phyloP scores from a whole-genome alignment of 2,797 vertebrate species.

The Sebastes taczanowskii region DNA sequence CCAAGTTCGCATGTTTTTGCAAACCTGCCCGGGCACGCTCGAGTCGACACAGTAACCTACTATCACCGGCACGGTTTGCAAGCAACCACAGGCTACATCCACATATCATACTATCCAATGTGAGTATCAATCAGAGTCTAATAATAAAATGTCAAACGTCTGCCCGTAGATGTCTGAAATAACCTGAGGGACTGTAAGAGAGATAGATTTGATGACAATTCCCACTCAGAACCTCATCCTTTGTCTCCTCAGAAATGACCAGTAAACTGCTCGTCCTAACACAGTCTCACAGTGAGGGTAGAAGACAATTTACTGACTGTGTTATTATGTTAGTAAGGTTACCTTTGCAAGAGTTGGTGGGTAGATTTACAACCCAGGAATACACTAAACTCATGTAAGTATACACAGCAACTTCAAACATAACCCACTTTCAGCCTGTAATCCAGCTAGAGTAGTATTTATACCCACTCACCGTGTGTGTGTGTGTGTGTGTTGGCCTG shows the following conservation, averaged over 20 bases:
- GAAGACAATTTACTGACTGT: neutral
- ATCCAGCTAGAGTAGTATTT: constrained; percentile 44
- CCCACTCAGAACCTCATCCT: neutral
- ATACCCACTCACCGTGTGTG: constrained; percentile 4
- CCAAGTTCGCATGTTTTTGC: constrained; percentile 37
- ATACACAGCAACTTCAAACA: constrained; percentile 30
- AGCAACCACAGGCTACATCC: constrained; percentile 9
- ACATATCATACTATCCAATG: neutral
- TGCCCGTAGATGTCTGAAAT: neutral
- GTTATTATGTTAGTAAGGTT: neutral
- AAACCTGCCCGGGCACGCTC: constrained; percentile 66
- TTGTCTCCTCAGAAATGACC: neutral
- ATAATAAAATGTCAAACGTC: neutral
- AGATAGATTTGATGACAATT: neutral
- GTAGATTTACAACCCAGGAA: constrained; percentile 26
- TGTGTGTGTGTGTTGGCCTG: neutral
- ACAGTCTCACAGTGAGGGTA: neutral
- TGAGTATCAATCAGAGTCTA: neutral
- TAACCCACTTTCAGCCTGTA: constrained; percentile 51
- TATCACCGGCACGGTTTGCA: neutral
- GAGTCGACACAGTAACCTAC: constrained; percentile 73
- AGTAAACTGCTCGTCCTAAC: neutral
- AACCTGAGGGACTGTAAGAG: neutral
- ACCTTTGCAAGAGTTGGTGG: neutral
- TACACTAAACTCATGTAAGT: constrained; percentile 19